Conservation (phyloP, 2,888 invertebrate species). For the Drosophila niveifrons region DNA sequence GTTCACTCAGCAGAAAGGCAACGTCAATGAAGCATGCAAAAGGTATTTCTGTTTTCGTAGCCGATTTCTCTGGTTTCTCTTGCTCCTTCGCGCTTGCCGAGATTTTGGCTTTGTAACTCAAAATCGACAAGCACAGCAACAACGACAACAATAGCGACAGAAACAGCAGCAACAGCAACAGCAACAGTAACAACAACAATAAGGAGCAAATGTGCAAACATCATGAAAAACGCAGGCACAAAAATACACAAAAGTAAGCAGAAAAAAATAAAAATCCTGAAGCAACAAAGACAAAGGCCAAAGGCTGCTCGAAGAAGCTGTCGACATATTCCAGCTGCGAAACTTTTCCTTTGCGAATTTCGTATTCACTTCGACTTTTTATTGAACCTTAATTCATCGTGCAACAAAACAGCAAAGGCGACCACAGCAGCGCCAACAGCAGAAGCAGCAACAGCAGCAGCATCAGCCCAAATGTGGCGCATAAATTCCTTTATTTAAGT, state of each 20-base stretch:
- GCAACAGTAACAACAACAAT: conserved; percentile 36
- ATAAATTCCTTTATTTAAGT: conserved; percentile 72
- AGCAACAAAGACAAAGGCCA: conserved; percentile 50
- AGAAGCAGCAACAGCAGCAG: background rate
- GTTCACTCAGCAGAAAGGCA: conserved; percentile 81
- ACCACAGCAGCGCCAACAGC: background rate
- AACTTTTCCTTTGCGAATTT: conserved; percentile 30
- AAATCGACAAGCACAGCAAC: conserved; percentile 63
- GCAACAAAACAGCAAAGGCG: conserved; percentile 31
- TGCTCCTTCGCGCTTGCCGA: conserved; percentile 48
- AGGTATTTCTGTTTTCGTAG: conserved; percentile 75
- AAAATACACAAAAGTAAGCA: conserved; percentile 7
- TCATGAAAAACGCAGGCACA: conserved; percentile 66
- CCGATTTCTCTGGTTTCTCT: conserved; percentile 28
- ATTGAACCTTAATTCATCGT: conserved; percentile 73
- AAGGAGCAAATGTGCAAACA: conserved; percentile 77
- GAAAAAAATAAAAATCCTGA: conserved; percentile 6
- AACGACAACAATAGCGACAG: conserved; percentile 7
- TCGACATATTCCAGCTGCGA: conserved; percentile 11
- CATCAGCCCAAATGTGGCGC: conserved; percentile 52
- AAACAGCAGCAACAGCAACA: conserved; percentile 25
- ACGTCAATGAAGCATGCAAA: conserved; percentile 81
- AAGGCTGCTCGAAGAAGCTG: conserved; percentile 44
- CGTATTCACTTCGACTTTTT: conserved; percentile 41
- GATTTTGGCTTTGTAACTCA: conserved; percentile 80